Conservation (phyloP, 2,113 vertebrate species). For the Hylia prasina region DNA sequence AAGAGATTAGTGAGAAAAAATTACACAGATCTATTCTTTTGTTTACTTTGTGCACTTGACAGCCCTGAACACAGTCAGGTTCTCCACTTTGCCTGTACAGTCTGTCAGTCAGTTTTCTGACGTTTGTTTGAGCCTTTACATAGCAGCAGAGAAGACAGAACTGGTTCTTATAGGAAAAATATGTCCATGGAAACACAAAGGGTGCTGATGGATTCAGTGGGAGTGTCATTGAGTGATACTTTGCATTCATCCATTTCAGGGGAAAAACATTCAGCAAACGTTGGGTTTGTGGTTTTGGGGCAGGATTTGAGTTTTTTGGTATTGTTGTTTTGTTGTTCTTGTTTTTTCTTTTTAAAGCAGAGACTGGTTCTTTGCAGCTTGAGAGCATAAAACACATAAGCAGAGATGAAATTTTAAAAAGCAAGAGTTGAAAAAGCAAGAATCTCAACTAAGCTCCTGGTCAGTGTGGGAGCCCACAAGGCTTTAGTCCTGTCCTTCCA, state of each 20-base stretch:
- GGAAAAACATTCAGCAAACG: background rate
- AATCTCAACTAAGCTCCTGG: background rate
- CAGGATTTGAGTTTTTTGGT: background rate
- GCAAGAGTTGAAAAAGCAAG: background rate
- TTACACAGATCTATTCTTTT: constrained; percentile 22
- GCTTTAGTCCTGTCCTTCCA: background rate
- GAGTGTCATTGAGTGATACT: background rate
- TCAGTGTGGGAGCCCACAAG: background rate
- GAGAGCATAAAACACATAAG: background rate
- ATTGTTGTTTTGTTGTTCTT: too few species aligned
- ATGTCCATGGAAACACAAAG: background rate
- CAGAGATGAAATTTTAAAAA: background rate
- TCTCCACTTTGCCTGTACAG: background rate
- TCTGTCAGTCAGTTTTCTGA: constrained; percentile 45
- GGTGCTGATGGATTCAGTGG: background rate
- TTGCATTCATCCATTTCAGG: background rate
- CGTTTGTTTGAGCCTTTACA: constrained; percentile 30
- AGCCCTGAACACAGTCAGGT: constrained; percentile 11
- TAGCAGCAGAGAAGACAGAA: background rate
- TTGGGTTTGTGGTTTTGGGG: background rate
- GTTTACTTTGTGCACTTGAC: constrained; percentile 39
- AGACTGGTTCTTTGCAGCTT: background rate
- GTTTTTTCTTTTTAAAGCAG: background rate
- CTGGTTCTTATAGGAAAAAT: background rate
- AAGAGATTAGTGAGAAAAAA: constrained; percentile 3